Evolutionary conservation across 2,888 invertebrate species (phyloP).

Genomic region (Drosophila nigritarsus): DNA sequence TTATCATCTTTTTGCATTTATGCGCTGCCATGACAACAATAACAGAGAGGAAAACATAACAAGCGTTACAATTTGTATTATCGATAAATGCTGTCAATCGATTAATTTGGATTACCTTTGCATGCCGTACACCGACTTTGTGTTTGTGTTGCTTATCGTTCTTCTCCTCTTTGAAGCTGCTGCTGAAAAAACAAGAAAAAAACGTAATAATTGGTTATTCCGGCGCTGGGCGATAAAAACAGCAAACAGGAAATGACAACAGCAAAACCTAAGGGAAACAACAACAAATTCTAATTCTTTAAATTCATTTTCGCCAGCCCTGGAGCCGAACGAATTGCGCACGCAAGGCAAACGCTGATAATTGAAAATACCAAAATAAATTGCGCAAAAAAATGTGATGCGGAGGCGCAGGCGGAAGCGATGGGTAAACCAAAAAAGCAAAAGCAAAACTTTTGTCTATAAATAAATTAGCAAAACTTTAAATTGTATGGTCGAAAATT

Average conservation of each 20-base stretch:
- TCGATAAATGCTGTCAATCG: slow-evolving; percentile 29
- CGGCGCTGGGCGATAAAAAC: slow-evolving; percentile 28
- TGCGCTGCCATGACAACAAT: slow-evolving; percentile 52
- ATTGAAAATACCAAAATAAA: slow-evolving; percentile 74
- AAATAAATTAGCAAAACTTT: slow-evolving; percentile 61
- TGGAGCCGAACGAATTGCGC: slow-evolving; percentile 48
- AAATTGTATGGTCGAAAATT: slow-evolving; percentile 33
- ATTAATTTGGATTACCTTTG: slow-evolving; percentile 63
- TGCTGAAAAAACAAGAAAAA: slow-evolving; percentile 24
- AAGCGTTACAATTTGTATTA: slow-evolving; percentile 31
- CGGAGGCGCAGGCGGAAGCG: slow-evolving; percentile 11
- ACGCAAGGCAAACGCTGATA: slow-evolving; percentile 50
- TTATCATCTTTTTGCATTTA: slow-evolving; percentile 81
- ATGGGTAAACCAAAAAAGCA: slow-evolving; percentile 24
- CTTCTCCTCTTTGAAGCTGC: slow-evolving; percentile 19
- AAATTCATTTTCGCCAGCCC: slow-evolving; percentile 45
- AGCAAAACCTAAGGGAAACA: slow-evolving; percentile 10
- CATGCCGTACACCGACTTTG: slow-evolving; percentile 68
- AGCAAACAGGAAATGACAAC: slow-evolving; percentile 26
- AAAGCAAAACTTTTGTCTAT: slow-evolving; percentile 53
- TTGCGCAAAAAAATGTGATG: slow-evolving; percentile 51
- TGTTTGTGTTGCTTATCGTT: slow-evolving; percentile 42
- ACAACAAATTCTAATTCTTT: slow-evolving; percentile 21
- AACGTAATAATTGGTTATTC: slow-evolving; percentile 14
- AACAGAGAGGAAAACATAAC: slow-evolving; percentile 35